These are phyloP conservation scores for Nasua narica DNA, from an alignment of 2,797 vertebrate genomes.

Conservation along the genomic window DNA sequence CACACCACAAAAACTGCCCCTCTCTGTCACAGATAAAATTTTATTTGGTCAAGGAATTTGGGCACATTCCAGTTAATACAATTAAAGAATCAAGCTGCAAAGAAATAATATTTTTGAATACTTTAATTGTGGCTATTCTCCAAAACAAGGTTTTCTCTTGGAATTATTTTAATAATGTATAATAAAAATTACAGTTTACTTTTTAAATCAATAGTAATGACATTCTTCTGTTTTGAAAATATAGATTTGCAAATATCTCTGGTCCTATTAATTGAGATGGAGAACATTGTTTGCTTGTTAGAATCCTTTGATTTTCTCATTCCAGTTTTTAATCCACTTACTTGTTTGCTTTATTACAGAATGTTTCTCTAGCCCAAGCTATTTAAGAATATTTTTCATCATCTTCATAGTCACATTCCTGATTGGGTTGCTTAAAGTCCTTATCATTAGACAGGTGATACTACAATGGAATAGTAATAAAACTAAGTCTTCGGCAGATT, in stretches of 20 bases:
- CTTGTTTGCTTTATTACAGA: slow-evolving; percentile 83
- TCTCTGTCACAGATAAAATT: background rate
- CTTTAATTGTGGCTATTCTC: background rate
- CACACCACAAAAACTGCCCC: background rate
- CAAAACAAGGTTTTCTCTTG: background rate
- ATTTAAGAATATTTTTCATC: slow-evolving; percentile 94
- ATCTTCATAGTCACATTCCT: slow-evolving; percentile 94
- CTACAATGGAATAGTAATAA: slow-evolving; percentile 85
- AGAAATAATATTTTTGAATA: slow-evolving; percentile 1
- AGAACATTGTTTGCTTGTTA: background rate
- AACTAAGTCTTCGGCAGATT: slow-evolving; percentile 82
- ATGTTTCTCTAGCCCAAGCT: slow-evolving; percentile 87
- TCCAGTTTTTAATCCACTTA: slow-evolving; percentile 41
- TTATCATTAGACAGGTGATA: slow-evolving; percentile 90
- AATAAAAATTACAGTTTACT: background rate
- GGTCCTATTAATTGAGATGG: background rate
- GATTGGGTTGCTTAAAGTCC: slow-evolving; percentile 92
- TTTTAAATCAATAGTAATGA: background rate
- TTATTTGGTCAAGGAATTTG: slow-evolving; percentile 9
- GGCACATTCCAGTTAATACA: background rate
- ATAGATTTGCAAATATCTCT: background rate
- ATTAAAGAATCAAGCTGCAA: background rate
- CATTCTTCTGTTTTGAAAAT: slow-evolving; percentile 17
- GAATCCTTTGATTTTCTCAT: slow-evolving; percentile 4
- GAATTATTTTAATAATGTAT: background rate